phyloP scores from a whole-genome alignment of 1,140 invertebrate species.

The Aphelenchoides avenae region DNA sequence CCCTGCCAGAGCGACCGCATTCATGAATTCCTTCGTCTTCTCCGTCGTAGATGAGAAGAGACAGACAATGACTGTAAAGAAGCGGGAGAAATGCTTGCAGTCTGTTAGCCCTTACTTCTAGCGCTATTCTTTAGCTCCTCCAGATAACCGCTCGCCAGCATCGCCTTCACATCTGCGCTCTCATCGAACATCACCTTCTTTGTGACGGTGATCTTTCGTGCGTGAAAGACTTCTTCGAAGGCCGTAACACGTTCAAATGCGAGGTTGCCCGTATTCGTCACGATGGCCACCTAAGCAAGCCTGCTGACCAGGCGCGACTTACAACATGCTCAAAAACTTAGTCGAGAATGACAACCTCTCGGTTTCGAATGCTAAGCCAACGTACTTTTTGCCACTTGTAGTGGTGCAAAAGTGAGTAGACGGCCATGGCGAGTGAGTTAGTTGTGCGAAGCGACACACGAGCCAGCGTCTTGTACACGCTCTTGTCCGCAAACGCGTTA shows the following conservation, averaged over 20 bases:
- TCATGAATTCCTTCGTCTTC: conserved; percentile 47
- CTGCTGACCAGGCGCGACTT: background rate
- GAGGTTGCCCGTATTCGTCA: conserved; percentile 46
- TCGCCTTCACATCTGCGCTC: conserved; percentile 38
- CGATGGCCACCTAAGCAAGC: conserved; percentile 41
- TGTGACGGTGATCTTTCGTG: conserved; percentile 17
- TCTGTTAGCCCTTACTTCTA: conserved; percentile 30
- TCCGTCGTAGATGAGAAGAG: conserved; percentile 49
- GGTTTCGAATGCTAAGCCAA: conserved; percentile 9
- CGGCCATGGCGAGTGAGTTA: conserved; percentile 45
- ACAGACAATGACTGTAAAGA: conserved; percentile 45
- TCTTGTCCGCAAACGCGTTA: conserved; percentile 47
- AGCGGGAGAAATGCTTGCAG: background rate
- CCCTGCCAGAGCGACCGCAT: conserved; percentile 24
- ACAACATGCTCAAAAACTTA: conserved; percentile 10
- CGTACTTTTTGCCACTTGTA: conserved; percentile 42
- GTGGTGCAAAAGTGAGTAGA: conserved; percentile 38
- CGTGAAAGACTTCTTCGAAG: conserved; percentile 52
- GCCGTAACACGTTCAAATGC: conserved; percentile 43
- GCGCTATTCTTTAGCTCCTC: conserved; percentile 41
- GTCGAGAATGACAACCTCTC: too few species aligned
- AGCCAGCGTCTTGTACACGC: conserved; percentile 48
- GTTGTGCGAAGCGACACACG: conserved; percentile 47
- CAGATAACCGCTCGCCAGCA: conserved; percentile 33
- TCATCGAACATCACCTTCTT: conserved; percentile 45